phyloP scores from a whole-genome alignment of 2,797 vertebrate species.

The Ctenochaetus hawaiiensis region DNA sequence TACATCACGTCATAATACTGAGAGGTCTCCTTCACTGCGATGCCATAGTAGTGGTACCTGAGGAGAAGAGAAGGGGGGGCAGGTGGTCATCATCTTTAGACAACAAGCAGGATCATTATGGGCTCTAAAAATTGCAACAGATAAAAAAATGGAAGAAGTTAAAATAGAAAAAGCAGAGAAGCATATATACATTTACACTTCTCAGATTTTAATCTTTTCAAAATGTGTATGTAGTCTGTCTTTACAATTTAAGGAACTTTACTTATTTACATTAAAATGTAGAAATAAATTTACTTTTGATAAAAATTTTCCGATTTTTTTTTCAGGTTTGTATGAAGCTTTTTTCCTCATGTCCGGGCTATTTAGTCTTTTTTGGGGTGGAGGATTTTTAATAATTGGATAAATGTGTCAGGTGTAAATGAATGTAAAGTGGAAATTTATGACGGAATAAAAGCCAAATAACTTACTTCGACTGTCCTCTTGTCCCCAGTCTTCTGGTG shows the following conservation, averaged over 20 bases:
- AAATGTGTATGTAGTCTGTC: not conserved
- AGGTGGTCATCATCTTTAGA: not conserved
- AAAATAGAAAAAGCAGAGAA: not conserved
- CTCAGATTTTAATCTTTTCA: not conserved
- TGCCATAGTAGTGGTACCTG: constrained; percentile 99
- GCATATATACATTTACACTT: not conserved
- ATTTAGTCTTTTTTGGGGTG: not conserved
- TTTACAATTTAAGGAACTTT: not conserved
- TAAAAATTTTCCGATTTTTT: not conserved
- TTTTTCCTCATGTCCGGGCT: too few species aligned
- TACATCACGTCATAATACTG: constrained; percentile 99
- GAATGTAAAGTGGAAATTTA: not conserved
- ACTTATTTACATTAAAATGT: not conserved
- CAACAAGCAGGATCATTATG: not conserved
- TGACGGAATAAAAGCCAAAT: not conserved
- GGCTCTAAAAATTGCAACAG: not conserved
- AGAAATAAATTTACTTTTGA: not conserved
- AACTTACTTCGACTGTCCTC: constrained; percentile 98
- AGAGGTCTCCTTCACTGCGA: constrained; percentile 98
- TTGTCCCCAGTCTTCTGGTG: constrained; percentile 95
- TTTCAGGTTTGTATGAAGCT: too few species aligned
- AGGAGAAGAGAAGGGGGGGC: not conserved
- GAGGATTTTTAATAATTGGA: not conserved
- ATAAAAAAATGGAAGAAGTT: not conserved
- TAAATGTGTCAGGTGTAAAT: not conserved